Base-by-base conservation (phyloP, 2,797 vertebrate genomes). In the Pterois miles region DNA sequence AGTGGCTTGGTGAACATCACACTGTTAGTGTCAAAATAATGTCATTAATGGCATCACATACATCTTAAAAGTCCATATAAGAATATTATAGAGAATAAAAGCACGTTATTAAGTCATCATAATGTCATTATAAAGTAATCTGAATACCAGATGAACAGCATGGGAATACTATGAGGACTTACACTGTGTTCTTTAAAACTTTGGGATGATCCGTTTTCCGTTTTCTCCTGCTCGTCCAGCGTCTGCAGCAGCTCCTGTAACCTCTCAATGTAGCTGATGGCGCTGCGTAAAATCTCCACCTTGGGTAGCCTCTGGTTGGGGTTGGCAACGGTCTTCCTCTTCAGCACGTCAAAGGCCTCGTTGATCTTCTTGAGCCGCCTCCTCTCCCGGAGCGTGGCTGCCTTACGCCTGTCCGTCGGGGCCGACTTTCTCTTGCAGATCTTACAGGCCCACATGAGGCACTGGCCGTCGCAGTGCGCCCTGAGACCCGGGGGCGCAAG, bases 361-460 rank as follows among this genome's bases (percentile, higher is more conserved):
- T 99, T 99, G 92, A 99, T 99, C 94, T 99, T 99, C 94, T 98
- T 98, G 20, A 99, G 96, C 62, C 98, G 87, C 86, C 98, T 90
- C 82, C 98, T 94, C 91, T 99, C 98, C 53, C 98, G 86, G 72
- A 99, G 95, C 1, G 98, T 99, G 67, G 98, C 98, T 4, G 98
- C 98, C 90, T 98, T 99, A 84, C 98, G 94, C 3, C 98, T 88
- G 93, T 99, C 98, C 0, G 96, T 97, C 29, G 98, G 98, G 65
- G 97, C 98, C 0, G 98, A 96, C 89, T 97, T 98, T 83, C 97
- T 95, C 93, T 99, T 99, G 92, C 98, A 99, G 25, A 97, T 96
- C 90, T 99, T 99, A 76, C 98, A 99, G 91, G 98, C 98, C 98
- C 98, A 99, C 88, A 97, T 96, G 83, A 99, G 96, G 84, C 98